These are phyloP conservation scores for Microcebus lehilahytsara DNA, from an alignment of 2,113 vertebrate species.

Conservation along the genomic window DNA sequence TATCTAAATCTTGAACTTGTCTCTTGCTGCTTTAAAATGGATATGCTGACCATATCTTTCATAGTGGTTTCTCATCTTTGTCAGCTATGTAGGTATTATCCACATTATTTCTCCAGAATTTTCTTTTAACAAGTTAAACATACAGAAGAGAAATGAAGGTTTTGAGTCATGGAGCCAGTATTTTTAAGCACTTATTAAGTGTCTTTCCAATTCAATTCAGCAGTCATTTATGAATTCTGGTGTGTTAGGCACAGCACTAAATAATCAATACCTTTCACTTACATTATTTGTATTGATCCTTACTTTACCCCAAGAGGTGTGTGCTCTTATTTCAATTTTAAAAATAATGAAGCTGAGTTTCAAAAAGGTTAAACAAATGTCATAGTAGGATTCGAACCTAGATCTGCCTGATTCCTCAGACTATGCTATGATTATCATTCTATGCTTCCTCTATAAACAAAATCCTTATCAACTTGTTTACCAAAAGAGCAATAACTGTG, in stretches of 20 bases:
- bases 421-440: not conserved
- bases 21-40: not conserved
- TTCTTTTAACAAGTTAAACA: not conserved
- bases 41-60: not conserved
- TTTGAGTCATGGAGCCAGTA: not conserved
- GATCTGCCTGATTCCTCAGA: not conserved
- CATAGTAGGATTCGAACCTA: not conserved
- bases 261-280: constrained; percentile 18
- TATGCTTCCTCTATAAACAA: not conserved
- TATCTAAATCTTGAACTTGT: not conserved
- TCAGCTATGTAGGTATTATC: not conserved
- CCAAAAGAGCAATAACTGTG: not conserved
- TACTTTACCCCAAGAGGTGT: not conserved
- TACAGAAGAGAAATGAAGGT: not conserved
- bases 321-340: constrained; percentile 34
- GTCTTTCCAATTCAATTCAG: not conserved
- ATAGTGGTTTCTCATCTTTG: not conserved
- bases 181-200: not conserved
- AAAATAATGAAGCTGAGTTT: constrained; percentile 22
- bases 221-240: not conserved
- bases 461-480: not conserved
- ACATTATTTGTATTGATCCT: constrained; percentile 1
- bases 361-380: not conserved
- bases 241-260: not conserved
- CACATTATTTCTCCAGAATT: not conserved